Base-by-base conservation (phyloP, 2,113 vertebrate species). In the Pomatorhinus ruficollis region DNA sequence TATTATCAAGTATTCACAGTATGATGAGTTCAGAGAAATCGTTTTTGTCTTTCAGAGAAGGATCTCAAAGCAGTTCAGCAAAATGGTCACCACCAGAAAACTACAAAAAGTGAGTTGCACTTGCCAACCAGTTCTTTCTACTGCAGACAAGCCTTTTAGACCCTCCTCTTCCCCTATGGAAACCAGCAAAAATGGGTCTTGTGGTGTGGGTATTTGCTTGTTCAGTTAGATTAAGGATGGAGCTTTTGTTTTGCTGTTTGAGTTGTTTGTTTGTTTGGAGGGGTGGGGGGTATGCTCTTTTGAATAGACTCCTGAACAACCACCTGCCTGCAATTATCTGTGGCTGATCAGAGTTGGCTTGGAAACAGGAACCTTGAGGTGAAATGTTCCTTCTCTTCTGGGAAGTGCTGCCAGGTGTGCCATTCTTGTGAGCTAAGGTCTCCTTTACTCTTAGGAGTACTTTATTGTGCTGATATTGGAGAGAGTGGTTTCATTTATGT, bases 31-130 rank as follows among this genome's bases (percentile, higher is more conserved):
- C 52, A 82, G 42, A 92, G 11, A 90, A 50, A 83, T 70, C 0
- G 4, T 2, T 93, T 87, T 40, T 87, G 83, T 50, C 93, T 97
- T 97, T 21, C 93, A 99, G 99, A 95, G 97, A 98, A 8, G 91
- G 65, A 47, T 91, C 98, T 89, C 82, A 97, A 80, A 97, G 84
- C 83, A 97, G 53, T 94, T 84, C 97, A 77, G 98, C 98, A 78
- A 98, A 97, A 96, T 99, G 99, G 99, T 99, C 99, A n/a, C 99
- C 99, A 56, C 99, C 99, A 90, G 98, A 98, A 97, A 99, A 99
- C 97, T 99, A 99, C 93, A 99, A 99, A 96, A 99, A 98, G 99
- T 99, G 96, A 98, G 99, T 98, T 88, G 44, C 61, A 11, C 22
- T 86, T 87, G 40, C 33, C 53, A 22, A 7, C 14, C 31, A 27